Conservation (phyloP, 1,140 invertebrate species). For the Notospermus geniculatus region DNA sequence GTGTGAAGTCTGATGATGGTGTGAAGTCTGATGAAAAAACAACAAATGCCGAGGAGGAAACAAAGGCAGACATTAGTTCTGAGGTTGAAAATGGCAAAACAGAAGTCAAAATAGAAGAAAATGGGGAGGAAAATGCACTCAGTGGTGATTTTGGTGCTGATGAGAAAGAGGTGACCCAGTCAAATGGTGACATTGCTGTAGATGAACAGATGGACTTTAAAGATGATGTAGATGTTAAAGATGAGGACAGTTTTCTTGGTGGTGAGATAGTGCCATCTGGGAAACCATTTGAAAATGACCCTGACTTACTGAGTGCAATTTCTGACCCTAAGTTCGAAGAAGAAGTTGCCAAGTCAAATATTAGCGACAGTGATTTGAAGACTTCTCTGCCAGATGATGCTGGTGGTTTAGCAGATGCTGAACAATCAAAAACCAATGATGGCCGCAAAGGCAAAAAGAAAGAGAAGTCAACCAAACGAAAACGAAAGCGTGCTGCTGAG, state of each 20-base stretch:
- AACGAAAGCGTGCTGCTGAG: conserved; percentile 16
- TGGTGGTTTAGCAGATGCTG: conserved; percentile 29
- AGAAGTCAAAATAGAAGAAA: conserved; percentile 16
- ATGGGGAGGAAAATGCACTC: conserved; percentile 17
- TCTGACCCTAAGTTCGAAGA: conserved; percentile 1
- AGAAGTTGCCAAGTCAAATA: conserved; percentile 16
- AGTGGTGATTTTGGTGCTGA: conserved; percentile 10
- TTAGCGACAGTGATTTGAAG: conserved; percentile 14
- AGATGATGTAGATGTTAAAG: conserved; percentile 11
- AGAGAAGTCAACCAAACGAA: conserved; percentile 54
- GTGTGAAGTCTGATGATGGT: conserved; percentile 8
- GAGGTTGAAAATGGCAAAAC: conserved; percentile 11
- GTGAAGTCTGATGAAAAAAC: neutral
- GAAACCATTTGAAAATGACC: conserved; percentile 34
- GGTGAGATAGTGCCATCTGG: conserved; percentile 28
- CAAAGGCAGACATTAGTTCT: conserved; percentile 1
- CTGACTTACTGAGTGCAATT: conserved; percentile 12
- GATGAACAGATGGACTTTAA: conserved; percentile 5
- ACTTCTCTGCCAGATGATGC: conserved; percentile 20
- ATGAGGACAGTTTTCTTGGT: conserved; percentile 11
- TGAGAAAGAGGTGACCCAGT: conserved; percentile 22
- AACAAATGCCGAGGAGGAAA: neutral
- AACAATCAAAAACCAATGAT: conserved; percentile 49
- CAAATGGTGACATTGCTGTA: conserved; percentile 3
- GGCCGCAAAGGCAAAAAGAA: conserved; percentile 12